Conservation (phyloP, 2,113 vertebrate genomes). For the Acrocephalus kingi region DNA sequence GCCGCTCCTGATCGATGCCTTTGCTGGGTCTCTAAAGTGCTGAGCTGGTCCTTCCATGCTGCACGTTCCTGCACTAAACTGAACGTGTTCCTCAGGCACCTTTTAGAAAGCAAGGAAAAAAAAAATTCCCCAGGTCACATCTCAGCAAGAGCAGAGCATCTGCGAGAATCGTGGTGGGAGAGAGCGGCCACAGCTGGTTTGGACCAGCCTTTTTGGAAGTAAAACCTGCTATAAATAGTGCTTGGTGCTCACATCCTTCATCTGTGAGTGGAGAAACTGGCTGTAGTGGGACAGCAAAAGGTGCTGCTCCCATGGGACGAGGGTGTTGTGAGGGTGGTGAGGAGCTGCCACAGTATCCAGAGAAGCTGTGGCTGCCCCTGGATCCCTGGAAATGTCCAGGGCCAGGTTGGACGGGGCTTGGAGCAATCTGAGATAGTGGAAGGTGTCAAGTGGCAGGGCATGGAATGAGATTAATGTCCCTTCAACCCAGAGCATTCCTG, state of each 20-base stretch:
- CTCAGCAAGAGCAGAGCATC: background rate
- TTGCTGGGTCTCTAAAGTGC: background rate
- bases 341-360: background rate
- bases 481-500: background rate
- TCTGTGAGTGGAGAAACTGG: background rate
- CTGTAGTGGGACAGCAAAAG: background rate
- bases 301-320: accelerated
- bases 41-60: background rate
- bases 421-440: accelerated
- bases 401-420: accelerated
- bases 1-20: background rate
- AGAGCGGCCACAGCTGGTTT: background rate
- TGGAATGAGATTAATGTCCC: background rate
- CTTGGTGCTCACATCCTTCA: background rate
- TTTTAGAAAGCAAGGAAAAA: background rate
- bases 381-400: background rate
- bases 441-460: background rate
- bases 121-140: background rate
- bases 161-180: background rate
- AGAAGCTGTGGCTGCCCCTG: background rate
- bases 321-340: background rate
- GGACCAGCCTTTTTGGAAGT: background rate
- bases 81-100: background rate
- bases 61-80: background rate
- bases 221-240: background rate